These are phyloP conservation scores for Mamestra brassicae DNA, from an alignment of 2,888 invertebrate genomes.

Conservation along the genomic window DNA sequence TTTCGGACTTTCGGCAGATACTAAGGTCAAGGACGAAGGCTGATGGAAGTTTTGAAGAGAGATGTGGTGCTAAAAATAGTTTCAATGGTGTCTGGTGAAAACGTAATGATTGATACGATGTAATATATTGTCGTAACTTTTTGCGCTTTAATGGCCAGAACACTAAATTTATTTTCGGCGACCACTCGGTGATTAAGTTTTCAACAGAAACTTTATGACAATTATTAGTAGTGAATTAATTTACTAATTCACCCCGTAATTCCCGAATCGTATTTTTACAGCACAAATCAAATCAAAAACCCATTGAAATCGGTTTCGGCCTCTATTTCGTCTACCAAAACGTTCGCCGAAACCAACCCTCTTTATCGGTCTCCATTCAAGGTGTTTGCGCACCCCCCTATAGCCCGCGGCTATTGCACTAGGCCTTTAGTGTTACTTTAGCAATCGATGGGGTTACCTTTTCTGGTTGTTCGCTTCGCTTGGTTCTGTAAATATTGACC, in stretches of 20 bases:
- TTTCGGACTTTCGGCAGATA: constrained; percentile 35
- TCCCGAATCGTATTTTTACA: not conserved
- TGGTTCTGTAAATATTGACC: constrained; percentile 84
- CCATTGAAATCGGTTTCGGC: constrained; percentile 2
- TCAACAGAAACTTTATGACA: too few species aligned
- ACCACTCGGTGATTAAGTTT: not conserved
- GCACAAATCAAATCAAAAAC: not conserved
- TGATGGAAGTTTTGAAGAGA: constrained; percentile 4
- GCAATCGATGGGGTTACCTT: constrained; percentile 76
- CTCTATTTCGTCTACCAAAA: constrained; percentile 27
- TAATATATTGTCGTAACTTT: not conserved
- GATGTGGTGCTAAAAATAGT: constrained; percentile 4
- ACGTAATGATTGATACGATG: constrained; percentile 1
- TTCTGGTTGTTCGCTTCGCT: constrained; percentile 73
- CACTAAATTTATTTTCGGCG: not conserved
- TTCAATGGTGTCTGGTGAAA: not conserved
- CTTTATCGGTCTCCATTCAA: constrained; percentile 44
- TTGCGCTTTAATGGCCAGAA: not conserved
- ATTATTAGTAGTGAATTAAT: not conserved
- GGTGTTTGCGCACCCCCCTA: constrained; percentile 62
- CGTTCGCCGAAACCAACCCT: constrained; percentile 50
- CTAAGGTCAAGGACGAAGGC: constrained; percentile 53
- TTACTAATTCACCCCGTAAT: not conserved
- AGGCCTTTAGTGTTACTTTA: constrained; percentile 84
- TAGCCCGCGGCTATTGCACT: constrained; percentile 80